These are phyloP conservation scores for Luscinia megarhynchos DNA, from an alignment of 2,797 vertebrate genomes.

Conservation along the genomic window DNA sequence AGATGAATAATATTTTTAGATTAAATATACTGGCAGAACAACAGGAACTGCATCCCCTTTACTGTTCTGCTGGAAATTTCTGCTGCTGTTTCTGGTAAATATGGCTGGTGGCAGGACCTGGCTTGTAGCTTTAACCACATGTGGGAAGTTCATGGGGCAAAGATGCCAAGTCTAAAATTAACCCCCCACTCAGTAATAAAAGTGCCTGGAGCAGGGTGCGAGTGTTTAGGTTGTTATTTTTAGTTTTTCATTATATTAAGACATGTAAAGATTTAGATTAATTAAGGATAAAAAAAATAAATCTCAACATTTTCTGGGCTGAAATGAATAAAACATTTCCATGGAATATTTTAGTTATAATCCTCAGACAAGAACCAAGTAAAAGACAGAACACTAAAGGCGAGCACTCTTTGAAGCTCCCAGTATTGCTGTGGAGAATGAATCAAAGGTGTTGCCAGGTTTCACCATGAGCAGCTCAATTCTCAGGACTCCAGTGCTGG, in stretches of 20 bases:
- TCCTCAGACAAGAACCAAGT: background rate
- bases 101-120: slow-evolving; percentile 76
- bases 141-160: slow-evolving; percentile 73
- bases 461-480: background rate
- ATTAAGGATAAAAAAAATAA: background rate
- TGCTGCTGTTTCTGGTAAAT: slow-evolving; percentile 76
- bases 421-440: background rate
- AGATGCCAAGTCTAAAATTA: slow-evolving; percentile 80
- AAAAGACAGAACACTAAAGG: background rate
- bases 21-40: slow-evolving; percentile 73
- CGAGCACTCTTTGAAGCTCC: background rate
- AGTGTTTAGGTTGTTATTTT: slow-evolving; percentile 49
- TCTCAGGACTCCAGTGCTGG: background rate
- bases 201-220: slow-evolving; percentile 55
- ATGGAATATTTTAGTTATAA: background rate
- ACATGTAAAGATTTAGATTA: slow-evolving; percentile 32
- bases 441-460: background rate
- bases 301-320: background rate
- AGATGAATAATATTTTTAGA: slow-evolving; percentile 74
- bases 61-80: slow-evolving; percentile 79
- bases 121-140: slow-evolving; percentile 77
- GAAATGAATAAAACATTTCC: slow-evolving; percentile 14
- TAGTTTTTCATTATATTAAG: slow-evolving; percentile 52
- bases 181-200: background rate
- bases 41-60: slow-evolving; percentile 71